Evolutionary conservation across 2,113 vertebrate species (phyloP).

Genomic region (Thryonomys swinderianus): DNA sequence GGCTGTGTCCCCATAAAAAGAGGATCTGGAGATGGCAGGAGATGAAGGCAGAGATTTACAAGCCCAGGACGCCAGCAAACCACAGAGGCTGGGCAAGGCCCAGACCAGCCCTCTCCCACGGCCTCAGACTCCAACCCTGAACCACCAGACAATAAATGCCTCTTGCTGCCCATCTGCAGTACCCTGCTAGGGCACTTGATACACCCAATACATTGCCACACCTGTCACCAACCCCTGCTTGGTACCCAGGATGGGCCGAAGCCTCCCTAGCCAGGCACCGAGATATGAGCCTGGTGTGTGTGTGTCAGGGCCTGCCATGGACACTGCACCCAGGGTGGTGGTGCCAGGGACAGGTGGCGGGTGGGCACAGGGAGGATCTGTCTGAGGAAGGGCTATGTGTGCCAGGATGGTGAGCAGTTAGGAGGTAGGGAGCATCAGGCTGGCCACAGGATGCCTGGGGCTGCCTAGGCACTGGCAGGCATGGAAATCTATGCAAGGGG

Average conservation of each 20-base stretch:
- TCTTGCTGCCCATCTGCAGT: fast-evolving
- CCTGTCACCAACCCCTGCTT: fast-evolving
- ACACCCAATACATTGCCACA: fast-evolving
- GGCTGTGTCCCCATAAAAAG: fast-evolving
- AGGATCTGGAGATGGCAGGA: neutral
- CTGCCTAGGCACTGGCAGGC: fast-evolving
- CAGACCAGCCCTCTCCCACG: fast-evolving
- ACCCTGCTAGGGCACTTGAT: neutral
- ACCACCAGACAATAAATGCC: fast-evolving
- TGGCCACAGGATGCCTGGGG: neutral
- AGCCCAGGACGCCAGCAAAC: neutral
- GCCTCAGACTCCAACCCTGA: neutral
- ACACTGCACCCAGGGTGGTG: neutral
- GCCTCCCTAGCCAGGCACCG: neutral
- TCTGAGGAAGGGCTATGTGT: neutral
- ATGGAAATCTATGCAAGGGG: fast-evolving
- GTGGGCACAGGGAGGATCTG: fast-evolving
- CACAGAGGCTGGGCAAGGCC: neutral
- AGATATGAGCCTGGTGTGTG: neutral
- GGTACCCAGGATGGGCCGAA: neutral
- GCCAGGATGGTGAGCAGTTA: neutral
- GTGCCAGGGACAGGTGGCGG: fast-evolving
- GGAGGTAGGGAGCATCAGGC: fast-evolving
- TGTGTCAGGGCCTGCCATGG: neutral
- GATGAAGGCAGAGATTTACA: neutral